Base-by-base conservation (phyloP, 2,888 invertebrate genomes). In the Cheilosia pagana region DNA sequence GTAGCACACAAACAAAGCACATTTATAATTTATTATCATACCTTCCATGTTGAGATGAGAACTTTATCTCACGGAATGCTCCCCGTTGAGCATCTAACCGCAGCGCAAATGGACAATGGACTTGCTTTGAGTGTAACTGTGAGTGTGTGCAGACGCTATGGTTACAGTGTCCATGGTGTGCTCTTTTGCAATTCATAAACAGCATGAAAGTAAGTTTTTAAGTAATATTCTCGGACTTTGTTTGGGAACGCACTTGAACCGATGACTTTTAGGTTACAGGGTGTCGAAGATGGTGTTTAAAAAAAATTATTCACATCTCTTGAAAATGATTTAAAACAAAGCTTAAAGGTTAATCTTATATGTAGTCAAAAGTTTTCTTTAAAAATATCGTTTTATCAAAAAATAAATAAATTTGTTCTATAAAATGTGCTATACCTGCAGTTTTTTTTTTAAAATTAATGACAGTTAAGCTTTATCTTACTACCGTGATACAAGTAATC, bases 21-120 rank as follows among this genome's bases (percentile, higher is more conserved):
- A 12, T 45, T 45, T 19, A 39, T 68, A 53, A 60, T 60, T 71
- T 60, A 52, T 71, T 71, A 52, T 55, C 48, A 45, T 16, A 60
- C 35, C 21, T 16, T 39, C 35, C 21, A 31, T 39, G 25, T 52
- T 74, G 62, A 74, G 62, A 63, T 55, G 55, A 74, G 63, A 39
- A 63, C 35, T 55, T 50, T 41, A 60, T 60, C 59, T 52, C 35
- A 57, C 35, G 48, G 48, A 35, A 57, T 45, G 31, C 45, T 39
- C 50, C 23, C 28, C 23, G 21, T n/a, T 35, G 12, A 14, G 1
- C 16, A 21, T 23, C 23, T 28, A 67, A 52, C 43, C 21, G 23
- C 16, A 21, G 7, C 41, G 19, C 41, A 53, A 41, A 39, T 10
- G 23, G 23, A 52, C 50, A 52, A 53, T 12, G 52, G 7, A 52